Percentiles rank a stretch among this genome's conserved stretches.
Evolutionary conservation across 1,140 invertebrate species (phyloP).

Genomic region (Sitophilus oryzae): DNA sequence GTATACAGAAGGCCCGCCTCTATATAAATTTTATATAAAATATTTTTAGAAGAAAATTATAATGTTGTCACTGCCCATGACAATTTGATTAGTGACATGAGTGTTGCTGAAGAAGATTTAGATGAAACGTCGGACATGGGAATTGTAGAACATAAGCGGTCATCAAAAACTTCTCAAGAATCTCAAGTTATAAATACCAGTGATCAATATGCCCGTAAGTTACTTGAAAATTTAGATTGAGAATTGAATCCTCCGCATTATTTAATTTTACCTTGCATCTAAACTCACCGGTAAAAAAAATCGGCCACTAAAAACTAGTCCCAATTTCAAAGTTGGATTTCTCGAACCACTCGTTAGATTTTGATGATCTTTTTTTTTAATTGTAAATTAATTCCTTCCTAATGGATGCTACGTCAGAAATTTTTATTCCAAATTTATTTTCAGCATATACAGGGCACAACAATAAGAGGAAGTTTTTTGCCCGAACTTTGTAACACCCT

Average conservation of each 20-base stretch:
- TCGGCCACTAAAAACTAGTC: too few species aligned
- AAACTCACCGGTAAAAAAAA: too few species aligned
- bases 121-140: background rate
- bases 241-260: background rate
- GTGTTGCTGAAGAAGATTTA: slow-evolving; percentile 6
- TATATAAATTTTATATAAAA: background rate
- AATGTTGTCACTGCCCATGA: background rate
- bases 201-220: slow-evolving; percentile 28
- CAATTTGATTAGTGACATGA: background rate
- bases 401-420: too few species aligned
- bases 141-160: background rate
- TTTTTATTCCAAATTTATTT: too few species aligned
- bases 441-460: too few species aligned
- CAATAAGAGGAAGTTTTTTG: too few species aligned
- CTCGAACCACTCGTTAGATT: too few species aligned
- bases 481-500: too few species aligned
- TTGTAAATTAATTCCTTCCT: too few species aligned
- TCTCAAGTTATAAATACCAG: slow-evolving; percentile 3
- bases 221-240: background rate
- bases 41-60: slow-evolving; percentile 1
- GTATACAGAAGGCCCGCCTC: too few species aligned
- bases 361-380: too few species aligned
- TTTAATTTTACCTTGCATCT: background rate
- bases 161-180: background rate
- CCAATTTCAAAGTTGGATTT: too few species aligned